Evolutionary conservation across 2,113 vertebrate genomes (phyloP), one percentile per base, ranked within the genome.

Genomic region (Anolis carolinensis): DNA sequence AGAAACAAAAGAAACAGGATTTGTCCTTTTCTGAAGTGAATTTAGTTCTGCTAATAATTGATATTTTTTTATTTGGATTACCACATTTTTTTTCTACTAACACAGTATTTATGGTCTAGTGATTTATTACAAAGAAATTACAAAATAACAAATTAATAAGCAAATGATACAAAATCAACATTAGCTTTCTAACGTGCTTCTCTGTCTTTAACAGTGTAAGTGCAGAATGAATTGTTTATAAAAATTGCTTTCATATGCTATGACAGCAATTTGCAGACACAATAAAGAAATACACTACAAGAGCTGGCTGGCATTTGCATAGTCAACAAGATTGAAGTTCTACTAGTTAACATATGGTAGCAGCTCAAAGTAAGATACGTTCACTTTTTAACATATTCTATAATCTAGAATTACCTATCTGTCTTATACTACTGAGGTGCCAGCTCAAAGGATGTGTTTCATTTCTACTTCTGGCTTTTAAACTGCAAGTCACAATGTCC

Each of bases 1-100:
- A 25, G 21, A 62, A 34, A 5, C 62, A 34, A 34, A 63, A 25
- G 30, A 44, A 34, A 9, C 34, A 70, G 18, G 48, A 81, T 25
- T 81, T 14, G 8, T 65, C 20, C 30, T 65, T 65, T 39, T 50
- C 39, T n/a, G 39, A 50, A 11, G 7, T 80, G 62, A 52, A 63
- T 70, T 82, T 27, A 78, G 79, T 93, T 89, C 81, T 74, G 34
- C 25, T 89, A 30, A 30, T 18, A 52, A 55, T 23, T 62, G 39
- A n/a, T 44, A 79, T 78, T 87, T 89, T 52, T 90, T 63, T 71
- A 14, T 0, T 0, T 39, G n/a, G 77, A 34, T 78, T 62, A 81
- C 84, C 13, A 89, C 70, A 18, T 65, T 23, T 75, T 23, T 75
- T 86, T 16, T 62, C 18, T 5, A 75, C 13, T 62, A 84, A 87